Evolutionary conservation across 1,140 invertebrate species (phyloP).

Genomic region (Coptotermes formosanus): DNA sequence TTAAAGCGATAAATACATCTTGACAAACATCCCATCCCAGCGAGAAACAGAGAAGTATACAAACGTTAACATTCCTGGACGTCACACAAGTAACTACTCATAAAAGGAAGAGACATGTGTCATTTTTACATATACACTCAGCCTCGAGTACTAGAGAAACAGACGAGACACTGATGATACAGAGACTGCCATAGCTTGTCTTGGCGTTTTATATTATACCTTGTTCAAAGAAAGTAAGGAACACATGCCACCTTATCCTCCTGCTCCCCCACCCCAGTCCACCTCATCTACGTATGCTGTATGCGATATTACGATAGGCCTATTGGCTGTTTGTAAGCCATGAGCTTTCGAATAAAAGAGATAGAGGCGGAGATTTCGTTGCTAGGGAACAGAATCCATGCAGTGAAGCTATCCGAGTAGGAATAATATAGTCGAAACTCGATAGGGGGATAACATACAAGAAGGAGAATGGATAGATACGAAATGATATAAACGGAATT

Average conservation of each 20-base stretch:
- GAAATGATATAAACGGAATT: not conserved
- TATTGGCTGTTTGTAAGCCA: conserved; percentile 15
- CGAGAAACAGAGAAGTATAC: too few relatives aligned
- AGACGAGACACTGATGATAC: not conserved
- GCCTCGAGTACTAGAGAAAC: not conserved
- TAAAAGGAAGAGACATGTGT: not conserved
- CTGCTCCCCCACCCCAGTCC: not conserved
- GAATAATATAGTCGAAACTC: not conserved
- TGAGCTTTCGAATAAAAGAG: not conserved
- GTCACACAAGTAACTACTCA: too few relatives aligned
- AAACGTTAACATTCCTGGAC: too few relatives aligned
- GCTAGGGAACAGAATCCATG: not conserved
- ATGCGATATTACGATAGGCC: conserved; percentile 5
- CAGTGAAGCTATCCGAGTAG: not conserved
- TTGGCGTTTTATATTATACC: not conserved
- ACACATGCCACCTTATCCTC: not conserved
- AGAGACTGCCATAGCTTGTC: not conserved
- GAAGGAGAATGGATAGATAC: not conserved
- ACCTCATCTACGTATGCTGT: not conserved
- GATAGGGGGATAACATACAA: not conserved
- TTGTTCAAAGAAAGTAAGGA: not conserved
- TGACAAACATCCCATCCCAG: too few relatives aligned
- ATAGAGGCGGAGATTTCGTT: conserved; percentile 8
- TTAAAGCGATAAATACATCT: too few relatives aligned
- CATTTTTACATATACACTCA: not conserved